Evolutionary conservation across 2,113 vertebrate species (phyloP), one percentile per base, ranked within the genome.

Genomic region (Eonycteris spelaea): DNA sequence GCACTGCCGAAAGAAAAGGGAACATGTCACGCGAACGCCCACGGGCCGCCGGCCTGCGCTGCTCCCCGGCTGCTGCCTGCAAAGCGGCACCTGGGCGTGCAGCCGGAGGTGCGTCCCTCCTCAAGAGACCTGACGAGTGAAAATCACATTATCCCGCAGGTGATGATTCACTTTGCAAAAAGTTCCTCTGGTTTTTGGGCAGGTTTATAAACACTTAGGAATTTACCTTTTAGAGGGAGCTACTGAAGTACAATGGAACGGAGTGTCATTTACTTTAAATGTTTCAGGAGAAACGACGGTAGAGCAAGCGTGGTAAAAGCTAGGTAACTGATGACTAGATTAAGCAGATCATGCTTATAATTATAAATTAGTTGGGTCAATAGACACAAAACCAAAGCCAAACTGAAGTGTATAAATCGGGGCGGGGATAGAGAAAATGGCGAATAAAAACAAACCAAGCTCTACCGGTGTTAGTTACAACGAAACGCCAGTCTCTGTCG

Each of bases 1-100:
- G 98, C n/a, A 99, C 99, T 99, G 98, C n/a, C 75, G 11, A 95
- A 59, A 95, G 68, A 96, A 86, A 59, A 71, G 63, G 91, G 43
- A 15, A 40, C 3, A 0, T 1, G 77, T 82, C 40, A 90, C 5
- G 45, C 15, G 38, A 14, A 48, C 33, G 57, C 19, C 9, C 35
- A 21, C 0, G 15, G 12, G 43, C 22, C 84, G 16, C 67, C 1
- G 13, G 74, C 38, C 5, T 11, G 43, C 26, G 12, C 35, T 7
- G 24, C 5, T 4, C 55, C 30, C 61, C 3, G 51, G 33, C 38
- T 21, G 53, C 70, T 13, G 9, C 38, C 38, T 0, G 16, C 30
- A 26, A 6, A 45, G 43, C 33, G n/a, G 13, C 2, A 33, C 1
- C 2, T 30, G 5, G 33, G 84, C 28, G 12, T 0, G n/a, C 67